phyloP scores from a whole-genome alignment of 1,140 invertebrate genomes.

The Trachymyrmex septentrionalis region DNA sequence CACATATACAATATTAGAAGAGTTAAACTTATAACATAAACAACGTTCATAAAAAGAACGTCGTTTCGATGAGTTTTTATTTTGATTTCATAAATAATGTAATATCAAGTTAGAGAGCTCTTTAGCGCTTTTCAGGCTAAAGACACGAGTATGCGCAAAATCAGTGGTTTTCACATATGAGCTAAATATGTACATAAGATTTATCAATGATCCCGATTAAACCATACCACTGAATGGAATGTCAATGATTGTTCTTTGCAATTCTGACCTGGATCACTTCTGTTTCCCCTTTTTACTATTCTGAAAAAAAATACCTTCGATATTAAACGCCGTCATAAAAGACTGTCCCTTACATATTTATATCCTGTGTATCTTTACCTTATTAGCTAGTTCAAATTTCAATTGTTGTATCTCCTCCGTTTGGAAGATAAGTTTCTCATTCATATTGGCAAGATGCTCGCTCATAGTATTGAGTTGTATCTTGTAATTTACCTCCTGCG shows the following conservation, averaged over 20 bases:
- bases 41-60: conserved; percentile 54
- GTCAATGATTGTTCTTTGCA: conserved; percentile 75
- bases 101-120: conserved; percentile 78
- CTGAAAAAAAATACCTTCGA: conserved; percentile 76
- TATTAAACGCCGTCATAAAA: conserved; percentile 26
- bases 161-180: conserved; percentile 45
- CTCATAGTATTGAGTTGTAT: conserved; percentile 95
- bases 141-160: conserved; percentile 53
- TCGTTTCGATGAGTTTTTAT: conserved; percentile 71
- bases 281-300: conserved; percentile 84
- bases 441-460: conserved; percentile 96
- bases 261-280: conserved; percentile 76
- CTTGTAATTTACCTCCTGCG: conserved; percentile 91
- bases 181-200: conserved; percentile 82
- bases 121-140: conserved; percentile 72
- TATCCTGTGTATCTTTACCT: conserved; percentile 80
- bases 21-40: conserved; percentile 41
- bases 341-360: neutral
- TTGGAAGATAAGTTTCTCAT: conserved; percentile 94
- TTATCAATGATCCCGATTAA: conserved; percentile 78
- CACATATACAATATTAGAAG: conserved; percentile 2
- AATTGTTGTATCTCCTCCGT: conserved; percentile 91
- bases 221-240: conserved; percentile 80
- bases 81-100: conserved; percentile 81
- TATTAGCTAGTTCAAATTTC: conserved; percentile 86